Conservation (phyloP, 2,888 invertebrate genomes). For the Arctia plantaginis region DNA sequence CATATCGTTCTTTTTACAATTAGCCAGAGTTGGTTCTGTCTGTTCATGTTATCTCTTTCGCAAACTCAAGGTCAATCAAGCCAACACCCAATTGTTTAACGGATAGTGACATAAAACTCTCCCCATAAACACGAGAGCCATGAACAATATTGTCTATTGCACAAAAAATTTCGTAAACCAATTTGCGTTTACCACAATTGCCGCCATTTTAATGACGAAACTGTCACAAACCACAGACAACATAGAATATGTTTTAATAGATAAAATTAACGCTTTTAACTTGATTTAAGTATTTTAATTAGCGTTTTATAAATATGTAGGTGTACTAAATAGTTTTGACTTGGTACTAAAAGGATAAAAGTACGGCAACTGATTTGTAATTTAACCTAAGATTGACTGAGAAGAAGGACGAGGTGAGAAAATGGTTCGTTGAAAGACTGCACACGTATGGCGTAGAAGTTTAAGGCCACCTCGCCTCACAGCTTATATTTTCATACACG, state of each 20-base stretch:
- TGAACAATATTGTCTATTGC: slow-evolving; percentile 8
- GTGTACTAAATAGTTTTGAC: too few species aligned
- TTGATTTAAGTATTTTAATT: neutral
- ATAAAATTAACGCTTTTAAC: neutral
- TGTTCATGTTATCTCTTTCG: neutral
- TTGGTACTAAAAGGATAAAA: too few species aligned
- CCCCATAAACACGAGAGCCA: neutral
- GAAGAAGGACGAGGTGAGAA: too few species aligned
- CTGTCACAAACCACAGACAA: neutral
- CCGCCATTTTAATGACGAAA: slow-evolving; percentile 18
- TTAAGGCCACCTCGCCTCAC: too few species aligned
- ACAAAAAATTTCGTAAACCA: slow-evolving; percentile 13
- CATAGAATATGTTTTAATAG: neutral
- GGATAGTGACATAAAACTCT: slow-evolving; percentile 1
- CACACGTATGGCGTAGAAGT: too few species aligned
- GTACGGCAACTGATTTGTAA: too few species aligned
- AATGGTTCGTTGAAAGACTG: too few species aligned
- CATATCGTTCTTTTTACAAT: neutral
- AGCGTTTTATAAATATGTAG: neutral
- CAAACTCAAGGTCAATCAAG: neutral
- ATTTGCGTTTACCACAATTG: slow-evolving; percentile 17
- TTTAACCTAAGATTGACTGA: too few species aligned
- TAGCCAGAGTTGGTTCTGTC: neutral
- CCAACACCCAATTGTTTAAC: neutral
- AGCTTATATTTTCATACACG: too few species aligned